A percentile compares a stretch with the other conserved stretches of the same genome.
Conservation (phyloP, 2,888 invertebrate species). For the Dyspetes luteomarginatus region DNA sequence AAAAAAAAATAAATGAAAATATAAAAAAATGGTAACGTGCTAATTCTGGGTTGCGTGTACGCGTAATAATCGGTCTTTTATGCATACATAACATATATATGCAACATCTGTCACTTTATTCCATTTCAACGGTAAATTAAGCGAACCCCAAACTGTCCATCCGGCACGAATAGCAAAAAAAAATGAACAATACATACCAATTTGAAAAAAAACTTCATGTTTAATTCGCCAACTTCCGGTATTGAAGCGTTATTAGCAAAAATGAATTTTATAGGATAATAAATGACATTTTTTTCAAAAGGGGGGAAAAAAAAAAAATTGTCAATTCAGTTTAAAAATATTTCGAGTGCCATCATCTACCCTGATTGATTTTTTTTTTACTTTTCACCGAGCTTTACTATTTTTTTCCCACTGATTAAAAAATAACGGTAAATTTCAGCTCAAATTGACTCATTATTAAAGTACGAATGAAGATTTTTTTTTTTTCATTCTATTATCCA, state of each 20-base stretch:
- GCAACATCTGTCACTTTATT: slow-evolving; percentile 37
- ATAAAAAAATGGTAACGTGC: slow-evolving; percentile 35
- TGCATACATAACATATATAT: slow-evolving; percentile 14
- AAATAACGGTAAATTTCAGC: too few relatives aligned
- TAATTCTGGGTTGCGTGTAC: slow-evolving; percentile 54
- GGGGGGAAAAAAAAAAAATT: not conserved
- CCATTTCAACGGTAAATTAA: slow-evolving; percentile 36
- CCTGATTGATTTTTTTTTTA: too few relatives aligned
- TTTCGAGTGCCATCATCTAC: too few relatives aligned
- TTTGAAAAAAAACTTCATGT: slow-evolving; percentile 19
- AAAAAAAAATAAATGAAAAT: slow-evolving; percentile 17
- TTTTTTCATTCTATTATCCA: too few relatives aligned
- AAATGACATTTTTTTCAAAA: not conserved
- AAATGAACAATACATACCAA: not conserved
- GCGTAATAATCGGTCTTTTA: slow-evolving; percentile 49
- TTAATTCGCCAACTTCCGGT: slow-evolving; percentile 8
- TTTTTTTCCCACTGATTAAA: too few relatives aligned
- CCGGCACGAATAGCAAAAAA: slow-evolving; percentile 25
- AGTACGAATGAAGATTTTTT: too few relatives aligned
- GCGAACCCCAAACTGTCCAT: slow-evolving; percentile 17
- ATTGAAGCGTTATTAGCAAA: not conserved
- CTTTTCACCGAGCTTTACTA: too few relatives aligned
- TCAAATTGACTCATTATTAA: too few relatives aligned
- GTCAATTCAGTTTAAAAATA: too few relatives aligned
- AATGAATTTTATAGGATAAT: not conserved